Conservation (phyloP, 2,888 invertebrate species). For the Sarcophaga carnaria region DNA sequence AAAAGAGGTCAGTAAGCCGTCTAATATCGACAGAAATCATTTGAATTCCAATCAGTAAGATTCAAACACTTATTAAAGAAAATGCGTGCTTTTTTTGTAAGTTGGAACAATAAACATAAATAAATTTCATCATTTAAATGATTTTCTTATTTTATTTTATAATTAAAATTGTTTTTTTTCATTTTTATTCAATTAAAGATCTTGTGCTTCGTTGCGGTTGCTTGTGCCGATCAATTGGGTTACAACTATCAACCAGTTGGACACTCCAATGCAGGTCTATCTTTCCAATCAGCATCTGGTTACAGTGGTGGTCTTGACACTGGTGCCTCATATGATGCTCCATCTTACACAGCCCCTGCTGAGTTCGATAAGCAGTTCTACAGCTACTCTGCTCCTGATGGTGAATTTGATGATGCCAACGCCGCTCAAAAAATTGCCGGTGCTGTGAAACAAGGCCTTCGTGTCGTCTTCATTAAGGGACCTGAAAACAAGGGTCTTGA, state of each 20-base stretch:
- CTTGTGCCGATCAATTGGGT: constrained; percentile 75
- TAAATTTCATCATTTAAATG: neutral
- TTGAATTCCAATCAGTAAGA: constrained; percentile 72
- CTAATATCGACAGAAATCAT: constrained; percentile 73
- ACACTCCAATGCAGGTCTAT: constrained; percentile 72
- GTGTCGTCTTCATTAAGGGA: constrained; percentile 78
- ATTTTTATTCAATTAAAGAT: neutral
- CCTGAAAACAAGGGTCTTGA: constrained; percentile 74
- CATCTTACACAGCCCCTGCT: constrained; percentile 63
- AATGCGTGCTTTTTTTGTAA: constrained; percentile 32
- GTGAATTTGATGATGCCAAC: constrained; percentile 75
- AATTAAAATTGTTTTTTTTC: neutral
- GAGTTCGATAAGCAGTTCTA: constrained; percentile 79
- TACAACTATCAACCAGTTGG: constrained; percentile 75
- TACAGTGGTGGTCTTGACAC: constrained; percentile 17
- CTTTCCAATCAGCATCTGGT: constrained; percentile 65
- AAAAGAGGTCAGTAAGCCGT: constrained; percentile 73
- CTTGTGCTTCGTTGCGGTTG: constrained; percentile 73
- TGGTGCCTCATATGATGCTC: constrained; percentile 2
- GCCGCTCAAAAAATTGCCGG: constrained; percentile 72
- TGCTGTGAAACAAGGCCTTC: constrained; percentile 77
- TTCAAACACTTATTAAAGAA: constrained; percentile 60
- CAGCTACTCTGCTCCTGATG: constrained; percentile 78
- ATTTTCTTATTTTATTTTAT: neutral
- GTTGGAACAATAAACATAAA: neutral